Base-by-base conservation (phyloP, 2,888 invertebrate species). In the Parnassius orleans region DNA sequence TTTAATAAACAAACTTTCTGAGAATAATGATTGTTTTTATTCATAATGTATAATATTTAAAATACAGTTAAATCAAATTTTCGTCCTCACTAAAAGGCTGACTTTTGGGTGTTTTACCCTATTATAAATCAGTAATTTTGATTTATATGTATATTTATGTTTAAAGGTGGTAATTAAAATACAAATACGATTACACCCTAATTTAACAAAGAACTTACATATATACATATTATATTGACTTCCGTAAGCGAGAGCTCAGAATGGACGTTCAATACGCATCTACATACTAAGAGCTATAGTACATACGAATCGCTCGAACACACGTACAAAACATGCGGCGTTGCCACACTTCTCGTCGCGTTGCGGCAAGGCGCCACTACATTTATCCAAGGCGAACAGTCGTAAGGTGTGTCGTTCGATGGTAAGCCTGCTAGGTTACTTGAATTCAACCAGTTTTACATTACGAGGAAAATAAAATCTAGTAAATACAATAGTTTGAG, bases 301-400 rank as follows among this genome's bases (percentile, higher is more conserved):
- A 61, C 11, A 55, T 61, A 55, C 64, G 66, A 69, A 69, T 68
- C 68, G 69, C 65, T 68, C 67, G 66, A 66, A 66, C 71, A 69
- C 69, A 69, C 66, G 68, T 69, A 72, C 65, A 74, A 75, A 77
- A 75, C 72, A 73, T 67, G 77, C 79, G 81, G 75, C 81, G 81
- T 81, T 81, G 81, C 81, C 81, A 72, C 76, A 73, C 76, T 76
- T 77, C 78, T 70, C 73, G 70, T 69, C 70, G 73, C 72, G 72
- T 74, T 70, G 67, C 69, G 64, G 71, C 68, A 73, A 78, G 78
- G 80, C 83, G 81, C 80, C 80, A 75, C 76, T 75, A 78, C 79
- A 77, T 75, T 78, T 74, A 73, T 73, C 76, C 78, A 81, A 83
- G 81, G 83, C 82, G 76, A 80, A 80, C 77, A 66, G 72, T 67